Evolutionary conservation across 2,113 vertebrate species (phyloP).

Genomic region (Turnix velox): DNA sequence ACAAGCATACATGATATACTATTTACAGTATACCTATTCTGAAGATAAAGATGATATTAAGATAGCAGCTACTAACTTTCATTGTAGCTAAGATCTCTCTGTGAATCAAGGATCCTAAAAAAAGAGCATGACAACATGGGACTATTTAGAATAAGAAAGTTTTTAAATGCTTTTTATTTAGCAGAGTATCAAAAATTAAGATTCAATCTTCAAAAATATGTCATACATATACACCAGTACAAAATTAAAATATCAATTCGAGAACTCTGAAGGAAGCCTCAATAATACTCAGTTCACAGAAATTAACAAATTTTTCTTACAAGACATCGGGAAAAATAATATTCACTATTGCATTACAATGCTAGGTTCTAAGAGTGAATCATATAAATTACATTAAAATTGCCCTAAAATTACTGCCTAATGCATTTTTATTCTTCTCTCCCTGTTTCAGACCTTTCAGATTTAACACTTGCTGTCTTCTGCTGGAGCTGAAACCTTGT

Average conservation of each 20-base stretch:
- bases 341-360: rapidly evolving
- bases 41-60: not conserved
- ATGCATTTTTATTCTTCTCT: not conserved
- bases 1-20: not conserved
- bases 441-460: not conserved
- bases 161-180: not conserved
- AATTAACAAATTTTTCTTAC: not conserved
- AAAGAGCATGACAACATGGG: not conserved
- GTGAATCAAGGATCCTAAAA: not conserved
- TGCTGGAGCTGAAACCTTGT: not conserved
- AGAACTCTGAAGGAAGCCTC: not conserved
- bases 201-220: not conserved
- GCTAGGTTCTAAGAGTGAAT: not conserved
- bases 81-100: not conserved
- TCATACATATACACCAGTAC: rapidly evolving
- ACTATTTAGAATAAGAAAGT: not conserved
- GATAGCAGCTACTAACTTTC: not conserved
- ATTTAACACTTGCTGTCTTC: not conserved
- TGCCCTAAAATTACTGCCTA: not conserved
- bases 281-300: not conserved
- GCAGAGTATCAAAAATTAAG: not conserved
- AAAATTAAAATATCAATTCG: not conserved
- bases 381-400: not conserved
- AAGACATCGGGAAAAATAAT: not conserved
- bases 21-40: not conserved